phyloP scores from a whole-genome alignment of 2,888 invertebrate genomes.

The Zhuqinia jingwanae region DNA sequence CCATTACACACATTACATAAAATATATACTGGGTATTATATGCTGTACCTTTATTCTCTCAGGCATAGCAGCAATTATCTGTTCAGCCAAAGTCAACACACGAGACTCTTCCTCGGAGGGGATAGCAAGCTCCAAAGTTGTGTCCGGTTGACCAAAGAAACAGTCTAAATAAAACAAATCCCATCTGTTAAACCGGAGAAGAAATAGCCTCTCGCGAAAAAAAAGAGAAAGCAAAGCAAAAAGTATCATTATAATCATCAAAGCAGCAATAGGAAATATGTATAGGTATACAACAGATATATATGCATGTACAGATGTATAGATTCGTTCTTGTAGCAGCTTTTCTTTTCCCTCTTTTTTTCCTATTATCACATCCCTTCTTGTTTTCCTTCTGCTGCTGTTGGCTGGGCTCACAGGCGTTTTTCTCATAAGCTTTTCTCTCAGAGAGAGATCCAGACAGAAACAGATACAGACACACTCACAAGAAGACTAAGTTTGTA shows the following conservation, averaged over 20 bases:
- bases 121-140: conserved; percentile 76
- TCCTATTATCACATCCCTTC: background rate
- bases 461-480: background rate
- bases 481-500: conserved; percentile 40
- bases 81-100: conserved; percentile 96
- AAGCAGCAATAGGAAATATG: too few relatives aligned
- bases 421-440: conserved; percentile 4
- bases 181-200: conserved; percentile 59
- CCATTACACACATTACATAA: background rate
- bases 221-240: conserved; percentile 51
- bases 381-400: background rate
- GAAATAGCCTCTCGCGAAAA: background rate
- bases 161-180: conserved; percentile 76
- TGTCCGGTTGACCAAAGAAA: conserved; percentile 79
- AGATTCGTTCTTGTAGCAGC: background rate
- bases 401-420: background rate
- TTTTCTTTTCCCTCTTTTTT: conserved; percentile 12
- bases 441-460: background rate
- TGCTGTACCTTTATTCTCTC: conserved; percentile 93
- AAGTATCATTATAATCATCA: conserved; percentile 24
- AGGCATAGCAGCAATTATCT: conserved; percentile 99
- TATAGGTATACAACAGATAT: conserved; percentile 6
- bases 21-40: background rate
- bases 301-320: too few relatives aligned
- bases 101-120: conserved; percentile 95